These are phyloP conservation scores for Hedychridium roseum DNA, from an alignment of 2,888 invertebrate genomes.

Conservation along the genomic window DNA sequence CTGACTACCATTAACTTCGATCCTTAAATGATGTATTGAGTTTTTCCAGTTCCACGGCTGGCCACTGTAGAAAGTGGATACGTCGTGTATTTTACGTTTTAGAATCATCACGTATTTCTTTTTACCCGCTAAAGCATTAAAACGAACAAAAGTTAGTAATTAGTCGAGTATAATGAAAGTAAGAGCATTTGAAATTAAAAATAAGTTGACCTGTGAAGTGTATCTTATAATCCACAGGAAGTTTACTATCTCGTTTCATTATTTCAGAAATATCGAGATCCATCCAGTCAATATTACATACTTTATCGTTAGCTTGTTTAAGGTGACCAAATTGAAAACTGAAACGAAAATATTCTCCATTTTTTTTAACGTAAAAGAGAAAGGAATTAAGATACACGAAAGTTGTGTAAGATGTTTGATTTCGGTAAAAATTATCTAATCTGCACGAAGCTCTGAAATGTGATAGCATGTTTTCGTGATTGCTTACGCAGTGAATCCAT, in stretches of 20 bases:
- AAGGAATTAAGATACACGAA: too few species aligned
- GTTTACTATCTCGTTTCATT: conserved; percentile 52
- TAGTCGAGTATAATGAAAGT: background rate
- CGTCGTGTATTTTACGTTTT: conserved; percentile 27
- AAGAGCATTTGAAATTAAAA: background rate
- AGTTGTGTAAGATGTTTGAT: too few species aligned
- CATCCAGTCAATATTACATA: conserved; percentile 55
- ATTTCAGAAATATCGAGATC: conserved; percentile 66
- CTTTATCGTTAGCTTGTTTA: conserved; percentile 62
- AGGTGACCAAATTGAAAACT: conserved; percentile 69
- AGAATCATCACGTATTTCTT: conserved; percentile 36
- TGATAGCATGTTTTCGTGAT: background rate
- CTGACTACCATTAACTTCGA: conserved; percentile 30
- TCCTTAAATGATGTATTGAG: conserved; percentile 29
- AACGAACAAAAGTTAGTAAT: background rate
- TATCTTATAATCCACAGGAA: conserved; percentile 11
- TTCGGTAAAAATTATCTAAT: too few species aligned
- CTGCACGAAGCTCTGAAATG: too few species aligned
- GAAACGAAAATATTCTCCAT: conserved; percentile 16
- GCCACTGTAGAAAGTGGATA: conserved; percentile 44
- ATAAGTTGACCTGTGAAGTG: conserved; percentile 22
- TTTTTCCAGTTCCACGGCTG: conserved; percentile 49
- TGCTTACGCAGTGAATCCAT: conserved; percentile 69
- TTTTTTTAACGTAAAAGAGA: conserved; percentile 1
- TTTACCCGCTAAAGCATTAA: conserved; percentile 32